Base-by-base conservation (phyloP, 2,888 invertebrate genomes). In the Tachystola acroxantha region DNA sequence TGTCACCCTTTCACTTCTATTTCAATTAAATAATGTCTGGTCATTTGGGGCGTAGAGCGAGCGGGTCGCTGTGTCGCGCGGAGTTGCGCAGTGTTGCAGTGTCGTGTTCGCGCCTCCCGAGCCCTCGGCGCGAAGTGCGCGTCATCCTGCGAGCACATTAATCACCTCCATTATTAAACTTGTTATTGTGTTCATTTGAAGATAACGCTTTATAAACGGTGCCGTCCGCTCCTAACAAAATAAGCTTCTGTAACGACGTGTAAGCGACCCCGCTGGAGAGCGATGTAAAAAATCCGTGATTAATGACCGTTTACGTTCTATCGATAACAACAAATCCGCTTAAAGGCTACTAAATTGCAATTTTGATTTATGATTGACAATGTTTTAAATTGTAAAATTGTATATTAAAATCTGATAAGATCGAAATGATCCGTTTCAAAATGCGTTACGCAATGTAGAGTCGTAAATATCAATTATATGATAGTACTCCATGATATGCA, bases 21-120 rank as follows among this genome's bases (percentile, higher is more conserved):
- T 85, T 86, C 85, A 85, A 86, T 86, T 86, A 86, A 85, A 86
- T 86, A 85, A 86, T 86, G 84, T 86, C 84, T 86, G 86, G 86
- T 86, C 86, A 86, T 84, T 86, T 82, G 84, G 73, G 78, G 70
- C 74, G 66, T 70, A 57, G 61, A 57, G 54, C 44, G 49, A 36
- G 36, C 43, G 43, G 38, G 43, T 45, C 44, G 44, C 37, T 39
- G 46, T 39, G 41, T n/a, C n/a, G 16, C 16, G 40, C 5, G 43
- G 37, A 36, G 46, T 33, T 28, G 24, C 24, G 24, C n/a, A 24
- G 24, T 24, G 46, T 52, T 52, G 50, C 53, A 55, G 66, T 61
- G 56, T 59, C 53, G 69, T 62, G 71, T 76, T 75, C 79, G 77
- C 79, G 80, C 80, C 78, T 77, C 69, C 59, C 36, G 32, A 11